phyloP scores from a whole-genome alignment of 2,888 invertebrate species.

The Pachymerium ferrugineum region DNA sequence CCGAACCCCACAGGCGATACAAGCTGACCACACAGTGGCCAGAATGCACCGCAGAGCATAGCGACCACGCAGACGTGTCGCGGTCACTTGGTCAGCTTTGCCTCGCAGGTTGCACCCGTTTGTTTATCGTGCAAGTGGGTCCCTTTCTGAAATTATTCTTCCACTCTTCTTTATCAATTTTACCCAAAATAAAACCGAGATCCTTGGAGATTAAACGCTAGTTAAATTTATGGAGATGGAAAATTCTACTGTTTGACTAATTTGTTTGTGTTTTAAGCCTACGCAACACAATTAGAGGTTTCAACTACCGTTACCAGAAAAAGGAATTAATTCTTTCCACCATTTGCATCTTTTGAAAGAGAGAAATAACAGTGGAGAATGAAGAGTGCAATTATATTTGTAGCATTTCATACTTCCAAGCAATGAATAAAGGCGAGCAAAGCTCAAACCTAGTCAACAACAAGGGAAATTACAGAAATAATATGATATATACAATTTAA shows the following conservation, averaged over 20 bases:
- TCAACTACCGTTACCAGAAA: no score
- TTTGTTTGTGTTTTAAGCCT: no score
- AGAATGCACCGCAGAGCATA: constrained; percentile 4
- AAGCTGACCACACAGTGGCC: not conserved
- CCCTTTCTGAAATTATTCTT: not conserved
- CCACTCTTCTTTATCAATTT: no score
- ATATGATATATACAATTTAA: not conserved
- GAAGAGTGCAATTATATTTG: no score
- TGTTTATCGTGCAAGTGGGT: not conserved
- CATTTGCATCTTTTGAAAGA: no score
- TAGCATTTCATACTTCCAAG: not conserved
- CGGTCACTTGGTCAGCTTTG: not conserved
- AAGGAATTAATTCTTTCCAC: no score
- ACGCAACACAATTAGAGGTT: no score
- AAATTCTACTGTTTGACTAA: no score
- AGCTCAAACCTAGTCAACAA: not conserved
- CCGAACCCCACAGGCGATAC: constrained; percentile 13
- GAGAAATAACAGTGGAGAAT: no score
- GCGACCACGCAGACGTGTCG: not conserved
- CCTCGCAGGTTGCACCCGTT: not conserved
- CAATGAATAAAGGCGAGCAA: not conserved
- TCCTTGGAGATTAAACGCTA: not conserved
- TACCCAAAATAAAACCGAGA: not conserved
- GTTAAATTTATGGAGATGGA: no score
- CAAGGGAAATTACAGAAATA: not conserved